Base-by-base conservation (phyloP, 2,113 vertebrate species). In the Oncorhynchus clarkii region DNA sequence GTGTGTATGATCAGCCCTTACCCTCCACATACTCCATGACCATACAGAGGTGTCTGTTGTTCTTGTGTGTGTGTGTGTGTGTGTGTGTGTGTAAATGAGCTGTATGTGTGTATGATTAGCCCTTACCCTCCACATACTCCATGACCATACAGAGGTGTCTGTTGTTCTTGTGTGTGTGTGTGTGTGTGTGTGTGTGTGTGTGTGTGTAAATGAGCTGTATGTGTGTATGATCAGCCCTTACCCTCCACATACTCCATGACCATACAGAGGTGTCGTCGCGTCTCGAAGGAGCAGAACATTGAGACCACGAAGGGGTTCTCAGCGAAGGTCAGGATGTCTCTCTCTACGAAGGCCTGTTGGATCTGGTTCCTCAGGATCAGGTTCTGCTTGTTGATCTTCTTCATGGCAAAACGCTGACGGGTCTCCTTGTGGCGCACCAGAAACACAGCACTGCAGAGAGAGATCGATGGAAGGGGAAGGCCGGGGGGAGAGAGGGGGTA, bases 361-460 rank as follows among this genome's bases (percentile, higher is more conserved):
- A 99, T 95, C 93, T 99, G 97, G 90, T 99, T 99, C 81, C 97
- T 93, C 72, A 99, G 92, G 86, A 99, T 97, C 70, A 99, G 91
- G 91, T 99, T 99, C 91, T 99, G 97, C 74, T 99, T 99, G 93
- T 99, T 99, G 91, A 99, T 98, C 92, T 99, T 99, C 92, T 99
- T 99, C 95, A 99, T 96, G 84, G 97, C 97, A 81, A 99, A 99
- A n/a, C 97, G 95, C 73, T 99, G 97, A 5, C 96, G 93, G 2
- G 97, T 97, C 73, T 95, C 95, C 74, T 93, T 97, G 92, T 99
- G 97, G 3, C 97, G 94, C 75, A 99, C 97, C 80, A 99, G 86
- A 75, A 96, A 98, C 65, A 99, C 97, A 0, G 96, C 96, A 1
- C 97, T 98, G 70, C 71, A 85, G 74, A 67, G 8, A 75, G 74